A percentile compares a stretch with the other conserved stretches of the same genome.
These are phyloP conservation scores for Prenolepis imparis DNA, from an alignment of 2,888 invertebrate species.

Conservation along the genomic window DNA sequence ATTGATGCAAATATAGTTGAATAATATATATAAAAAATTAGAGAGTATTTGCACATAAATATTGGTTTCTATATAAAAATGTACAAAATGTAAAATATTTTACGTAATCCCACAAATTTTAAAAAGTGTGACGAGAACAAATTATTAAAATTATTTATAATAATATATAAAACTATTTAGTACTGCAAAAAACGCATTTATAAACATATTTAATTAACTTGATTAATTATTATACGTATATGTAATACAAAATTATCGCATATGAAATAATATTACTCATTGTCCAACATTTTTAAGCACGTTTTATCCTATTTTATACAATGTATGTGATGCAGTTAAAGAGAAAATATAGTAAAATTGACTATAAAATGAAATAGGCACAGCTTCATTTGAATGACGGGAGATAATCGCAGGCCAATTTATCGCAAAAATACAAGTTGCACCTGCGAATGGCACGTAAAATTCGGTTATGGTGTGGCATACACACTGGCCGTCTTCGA, in stretches of 20 bases:
- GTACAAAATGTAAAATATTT: not conserved
- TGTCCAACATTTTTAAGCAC: not conserved
- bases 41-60: not conserved
- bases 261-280: not conserved
- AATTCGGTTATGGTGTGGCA: slow-evolving; percentile 78
- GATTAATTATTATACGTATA: slow-evolving; percentile 3
- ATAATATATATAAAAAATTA: not conserved
- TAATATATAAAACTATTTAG: not conserved
- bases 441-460: slow-evolving; percentile 78
- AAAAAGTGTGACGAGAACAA: not conserved
- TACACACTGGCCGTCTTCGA: slow-evolving; percentile 80
- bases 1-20: not conserved
- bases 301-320: not conserved
- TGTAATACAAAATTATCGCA: not conserved
- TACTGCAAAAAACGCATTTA: not conserved
- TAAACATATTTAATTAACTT: not conserved
- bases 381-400: slow-evolving; percentile 67
- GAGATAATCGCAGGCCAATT: slow-evolving; percentile 50
- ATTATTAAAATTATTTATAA: no score
- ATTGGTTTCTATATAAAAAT: not conserved
- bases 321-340: not conserved
- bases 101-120: not conserved
- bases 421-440: slow-evolving; percentile 59
- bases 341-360: not conserved
- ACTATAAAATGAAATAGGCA: slow-evolving; percentile 8